phyloP scores from a whole-genome alignment of 2,797 vertebrate species.

The Poecilia gillii region DNA sequence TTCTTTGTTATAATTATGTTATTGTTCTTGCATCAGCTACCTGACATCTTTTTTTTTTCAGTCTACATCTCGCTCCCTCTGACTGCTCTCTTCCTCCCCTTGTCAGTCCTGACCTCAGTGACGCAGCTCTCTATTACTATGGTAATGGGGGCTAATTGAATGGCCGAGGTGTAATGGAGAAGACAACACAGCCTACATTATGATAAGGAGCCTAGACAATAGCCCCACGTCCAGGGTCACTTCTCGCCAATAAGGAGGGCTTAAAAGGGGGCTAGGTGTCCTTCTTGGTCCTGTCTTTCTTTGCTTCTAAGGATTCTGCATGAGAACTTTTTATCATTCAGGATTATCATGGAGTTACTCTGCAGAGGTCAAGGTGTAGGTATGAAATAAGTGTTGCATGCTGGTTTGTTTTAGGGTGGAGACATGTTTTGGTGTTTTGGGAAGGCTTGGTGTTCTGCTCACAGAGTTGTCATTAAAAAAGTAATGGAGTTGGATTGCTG shows the following conservation, averaged over 20 bases:
- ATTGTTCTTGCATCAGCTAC: conserved; percentile 51
- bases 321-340: conserved; percentile 41
- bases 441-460: conserved; percentile 44
- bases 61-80: conserved; percentile 46
- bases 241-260: conserved; percentile 73
- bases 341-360: conserved; percentile 38
- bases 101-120: conserved; percentile 81
- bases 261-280: conserved; percentile 73
- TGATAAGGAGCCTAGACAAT: conserved; percentile 84
- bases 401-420: conserved; percentile 32
- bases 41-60: conserved; percentile 52
- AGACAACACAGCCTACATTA: conserved; percentile 86
- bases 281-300: conserved; percentile 41
- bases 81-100: conserved; percentile 78
- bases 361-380: conserved; percentile 40
- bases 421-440: conserved; percentile 22
- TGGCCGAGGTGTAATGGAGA: conserved; percentile 83
- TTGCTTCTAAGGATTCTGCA: conserved; percentile 28
- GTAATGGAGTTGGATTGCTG: conserved; percentile 64
- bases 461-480: conserved; percentile 66
- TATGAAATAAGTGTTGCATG: conserved; percentile 33
- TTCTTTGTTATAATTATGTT: conserved; percentile 30
- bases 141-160: conserved; percentile 88
- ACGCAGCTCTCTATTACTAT: conserved; percentile 84
- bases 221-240: conserved; percentile 75